Percentiles rank a stretch among this genome's conserved stretches.
Conservation (phyloP, 2,888 invertebrate genomes). For the Mesorhabditis spiculigera region DNA sequence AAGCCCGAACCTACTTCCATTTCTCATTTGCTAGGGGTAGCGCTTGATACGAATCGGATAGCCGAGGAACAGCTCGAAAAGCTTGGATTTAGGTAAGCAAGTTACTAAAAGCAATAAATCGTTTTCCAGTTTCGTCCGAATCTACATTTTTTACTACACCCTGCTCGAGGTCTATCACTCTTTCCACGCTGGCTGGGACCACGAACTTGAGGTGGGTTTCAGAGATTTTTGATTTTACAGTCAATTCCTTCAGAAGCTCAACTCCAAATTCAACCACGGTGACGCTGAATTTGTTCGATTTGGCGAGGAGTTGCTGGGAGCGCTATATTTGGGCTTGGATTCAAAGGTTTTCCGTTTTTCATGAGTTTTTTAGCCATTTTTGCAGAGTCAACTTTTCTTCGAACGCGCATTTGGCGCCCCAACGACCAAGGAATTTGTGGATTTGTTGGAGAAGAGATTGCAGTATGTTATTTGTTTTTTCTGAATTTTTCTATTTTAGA, state of each 20-base stretch:
- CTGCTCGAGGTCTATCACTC: neutral
- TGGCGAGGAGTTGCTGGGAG: neutral
- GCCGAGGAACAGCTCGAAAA: neutral
- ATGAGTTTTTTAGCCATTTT: neutral
- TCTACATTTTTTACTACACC: neutral
- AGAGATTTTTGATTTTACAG: neutral
- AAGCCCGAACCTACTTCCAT: neutral
- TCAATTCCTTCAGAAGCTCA: neutral
- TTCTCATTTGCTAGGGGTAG: neutral
- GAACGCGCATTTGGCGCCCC: neutral
- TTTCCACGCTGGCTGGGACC: neutral
- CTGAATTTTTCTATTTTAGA: neutral
- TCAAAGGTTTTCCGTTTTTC: too few relatives aligned
- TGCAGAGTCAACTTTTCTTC: neutral
- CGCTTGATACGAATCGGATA: neutral
- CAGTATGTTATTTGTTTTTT: neutral
- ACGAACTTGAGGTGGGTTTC: neutral
- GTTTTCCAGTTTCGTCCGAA: neutral
- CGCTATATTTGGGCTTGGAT: neutral
- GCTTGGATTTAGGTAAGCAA: neutral
- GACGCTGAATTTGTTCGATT: neutral
- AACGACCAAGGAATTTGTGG: conserved; percentile 1
- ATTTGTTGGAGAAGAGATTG: neutral
- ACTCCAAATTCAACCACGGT: neutral
- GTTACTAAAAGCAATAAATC: neutral